A percentile compares a stretch with the other conserved stretches of the same genome.
Evolutionary conservation across 2,797 vertebrate species (phyloP).

Genomic region (Clamator glandarius): DNA sequence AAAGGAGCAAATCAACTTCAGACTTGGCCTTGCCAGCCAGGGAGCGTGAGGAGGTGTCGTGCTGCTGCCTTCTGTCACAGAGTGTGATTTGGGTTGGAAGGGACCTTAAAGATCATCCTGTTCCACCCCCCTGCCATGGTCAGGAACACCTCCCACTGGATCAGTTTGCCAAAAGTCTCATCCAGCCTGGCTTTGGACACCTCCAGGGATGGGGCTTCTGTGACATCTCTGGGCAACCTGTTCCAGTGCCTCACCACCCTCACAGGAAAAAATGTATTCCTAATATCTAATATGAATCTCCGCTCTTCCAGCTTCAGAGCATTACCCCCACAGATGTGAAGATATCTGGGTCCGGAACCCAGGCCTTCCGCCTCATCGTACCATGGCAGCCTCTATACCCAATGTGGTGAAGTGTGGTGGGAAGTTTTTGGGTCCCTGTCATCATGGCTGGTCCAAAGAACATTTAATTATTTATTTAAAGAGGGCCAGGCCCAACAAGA

Average conservation of each 20-base stretch:
- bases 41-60: fast-evolving
- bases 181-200: too few relatives aligned
- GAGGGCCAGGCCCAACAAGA: not conserved
- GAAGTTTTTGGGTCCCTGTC: not conserved
- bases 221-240: too few relatives aligned
- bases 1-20: fast-evolving
- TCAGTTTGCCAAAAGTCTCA: too few relatives aligned
- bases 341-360: fast-evolving
- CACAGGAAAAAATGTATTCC: too few relatives aligned
- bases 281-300: too few relatives aligned
- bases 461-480: not conserved
- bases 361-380: not conserved
- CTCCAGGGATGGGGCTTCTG: too few relatives aligned
- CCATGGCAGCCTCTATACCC: fast-evolving
- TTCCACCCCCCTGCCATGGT: too few relatives aligned
- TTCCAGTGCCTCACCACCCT: too few relatives aligned
- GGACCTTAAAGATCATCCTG: too few relatives aligned
- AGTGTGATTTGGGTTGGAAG: too few relatives aligned
- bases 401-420: fast-evolving
- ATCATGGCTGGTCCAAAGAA: not conserved
- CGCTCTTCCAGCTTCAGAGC: too few relatives aligned
- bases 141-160: too few relatives aligned
- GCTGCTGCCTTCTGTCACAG: not conserved
- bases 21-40: not conserved
- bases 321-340: fast-evolving